Conservation (phyloP, 2,797 vertebrate species). For the Clarias laeviceps region DNA sequence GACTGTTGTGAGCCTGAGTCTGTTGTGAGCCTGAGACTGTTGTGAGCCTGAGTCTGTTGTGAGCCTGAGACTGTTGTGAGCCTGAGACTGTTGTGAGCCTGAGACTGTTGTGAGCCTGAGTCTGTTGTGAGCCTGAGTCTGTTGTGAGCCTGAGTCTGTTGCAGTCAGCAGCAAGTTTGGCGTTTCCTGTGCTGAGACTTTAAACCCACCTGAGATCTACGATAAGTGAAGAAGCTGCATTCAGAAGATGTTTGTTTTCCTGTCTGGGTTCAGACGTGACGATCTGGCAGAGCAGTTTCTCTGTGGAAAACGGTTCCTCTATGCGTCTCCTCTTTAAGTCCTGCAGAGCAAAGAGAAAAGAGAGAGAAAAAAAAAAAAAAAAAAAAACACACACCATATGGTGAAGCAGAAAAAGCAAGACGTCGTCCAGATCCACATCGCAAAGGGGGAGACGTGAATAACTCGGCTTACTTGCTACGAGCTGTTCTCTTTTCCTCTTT, state of each 20-base stretch:
- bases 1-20: too few relatives aligned
- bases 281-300: slow-evolving; percentile 98
- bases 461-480: slow-evolving; percentile 39
- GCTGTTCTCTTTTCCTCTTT: slow-evolving; percentile 42
- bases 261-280: slow-evolving; percentile 93
- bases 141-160: neutral
- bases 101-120: neutral
- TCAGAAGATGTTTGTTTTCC: slow-evolving; percentile 91
- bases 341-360: slow-evolving; percentile 66
- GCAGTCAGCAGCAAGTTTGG: neutral
- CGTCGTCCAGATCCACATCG: neutral
- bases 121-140: neutral
- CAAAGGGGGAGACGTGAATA: neutral
- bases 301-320: slow-evolving; percentile 98
- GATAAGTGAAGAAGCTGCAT: slow-evolving; percentile 91
- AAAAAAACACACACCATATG: slow-evolving; percentile 9
- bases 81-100: neutral
- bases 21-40: too few relatives aligned
- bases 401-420: neutral
- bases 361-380: neutral
- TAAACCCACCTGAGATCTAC: slow-evolving; percentile 92
- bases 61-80: too few relatives aligned
- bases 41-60: too few relatives aligned
- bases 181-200: neutral
- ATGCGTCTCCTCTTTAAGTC: slow-evolving; percentile 95